Base-by-base conservation (phyloP, 2,113 vertebrate genomes). In the Dipodomys stephensi region DNA sequence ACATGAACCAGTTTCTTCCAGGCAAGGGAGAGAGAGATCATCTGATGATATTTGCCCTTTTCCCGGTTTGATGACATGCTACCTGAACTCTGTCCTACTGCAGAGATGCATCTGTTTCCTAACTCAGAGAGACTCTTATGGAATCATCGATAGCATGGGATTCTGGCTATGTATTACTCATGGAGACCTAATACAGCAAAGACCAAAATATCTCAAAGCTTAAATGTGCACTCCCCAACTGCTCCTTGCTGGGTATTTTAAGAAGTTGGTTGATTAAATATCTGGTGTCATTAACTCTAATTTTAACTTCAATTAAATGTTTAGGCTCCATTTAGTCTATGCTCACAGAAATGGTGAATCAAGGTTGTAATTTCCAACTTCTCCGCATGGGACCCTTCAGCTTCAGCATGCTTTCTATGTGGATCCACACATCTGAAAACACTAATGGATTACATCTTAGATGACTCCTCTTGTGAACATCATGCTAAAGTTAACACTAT, bases 261-360 rank as follows among this genome's bases (percentile, higher is more conserved):
- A 96, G 86, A 86, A 57, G 87, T 2, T 88, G 62, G 85, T 92
- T 96, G 96, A 97, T 96, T 95, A 97, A 96, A 94, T 97, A 94
- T 79, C 92, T 93, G 73, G 90, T 95, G 87, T 95, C 85, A 93
- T 96, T 96, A 96, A 94, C 94, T 95, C 80, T 88, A 95, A 96
- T 96, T 97, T 97, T 96, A 97, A 96, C 92, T 93, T 95, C 94
- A 92, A 79, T 96, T 88, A 97, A 96, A 97, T 94, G 80, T 97
- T 96, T 96, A 97, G 97, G 92, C 92, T 90, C 90, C 96, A 95
- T 94, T 97, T 94, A 96, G 77, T 93, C 76, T 86, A 83, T 65
- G 46, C 35, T 91, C 20, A 94, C 79, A 91, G 53, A 95, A 95
- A 96, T 78, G 76, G 77, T 95, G 90, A 96, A 80, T 95, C 90